Conservation (phyloP, 92 coral and sea anemone genomes). For the Meandrina meandrites region DNA sequence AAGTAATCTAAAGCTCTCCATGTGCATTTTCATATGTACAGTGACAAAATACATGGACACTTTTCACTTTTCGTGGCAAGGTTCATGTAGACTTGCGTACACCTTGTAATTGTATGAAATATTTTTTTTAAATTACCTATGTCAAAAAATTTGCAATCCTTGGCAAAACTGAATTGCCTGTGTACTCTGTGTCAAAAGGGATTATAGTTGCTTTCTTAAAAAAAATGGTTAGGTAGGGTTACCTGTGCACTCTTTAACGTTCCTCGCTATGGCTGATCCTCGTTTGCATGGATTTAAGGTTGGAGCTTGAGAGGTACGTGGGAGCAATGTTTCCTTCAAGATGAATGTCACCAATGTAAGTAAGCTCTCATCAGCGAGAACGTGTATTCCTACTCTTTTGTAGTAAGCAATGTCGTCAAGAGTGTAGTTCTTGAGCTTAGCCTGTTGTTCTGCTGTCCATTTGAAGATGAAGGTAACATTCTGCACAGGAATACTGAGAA, state of each 20-base stretch:
- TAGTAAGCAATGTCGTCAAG: slow-evolving; percentile 51
- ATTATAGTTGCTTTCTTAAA: too few species aligned
- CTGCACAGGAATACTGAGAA: slow-evolving; percentile 35
- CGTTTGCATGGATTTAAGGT: slow-evolving; percentile 47
- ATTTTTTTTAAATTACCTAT: too few species aligned
- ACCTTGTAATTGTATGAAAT: too few species aligned
- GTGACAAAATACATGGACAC: too few species aligned
- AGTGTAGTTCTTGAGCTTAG: slow-evolving; percentile 55
- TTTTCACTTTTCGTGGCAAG: too few species aligned
- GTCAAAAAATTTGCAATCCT: too few species aligned
- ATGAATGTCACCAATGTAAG: slow-evolving; percentile 24
- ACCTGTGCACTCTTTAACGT: slow-evolving; percentile 48
- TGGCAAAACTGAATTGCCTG: too few species aligned
- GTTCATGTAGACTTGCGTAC: too few species aligned
- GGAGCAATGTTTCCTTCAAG: not conserved
- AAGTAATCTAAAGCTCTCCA: too few species aligned
- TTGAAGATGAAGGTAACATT: slow-evolving; percentile 65
- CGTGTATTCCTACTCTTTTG: slow-evolving; percentile 17
- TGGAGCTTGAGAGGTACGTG: slow-evolving; percentile 33
- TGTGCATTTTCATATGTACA: too few species aligned
- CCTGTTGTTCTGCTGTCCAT: slow-evolving; percentile 47
- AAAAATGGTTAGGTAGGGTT: not conserved
- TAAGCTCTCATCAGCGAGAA: slow-evolving; percentile 13
- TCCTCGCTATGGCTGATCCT: slow-evolving; percentile 23
- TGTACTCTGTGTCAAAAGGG: too few species aligned